Evolutionary conservation across 2,797 vertebrate species (phyloP).

Genomic region (Miichthys miiuy): DNA sequence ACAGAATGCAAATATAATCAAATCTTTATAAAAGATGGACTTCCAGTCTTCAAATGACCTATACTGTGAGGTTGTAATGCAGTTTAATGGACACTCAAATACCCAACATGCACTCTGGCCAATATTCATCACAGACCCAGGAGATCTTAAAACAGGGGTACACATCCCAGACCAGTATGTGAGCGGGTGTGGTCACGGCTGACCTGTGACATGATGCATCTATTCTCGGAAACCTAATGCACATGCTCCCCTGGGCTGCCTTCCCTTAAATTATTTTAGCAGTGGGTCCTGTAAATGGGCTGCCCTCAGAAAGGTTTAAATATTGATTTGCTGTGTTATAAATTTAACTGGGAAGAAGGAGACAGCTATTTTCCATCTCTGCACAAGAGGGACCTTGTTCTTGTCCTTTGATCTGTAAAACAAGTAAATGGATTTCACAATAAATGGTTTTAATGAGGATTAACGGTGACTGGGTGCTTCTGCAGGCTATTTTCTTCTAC

Average conservation of each 20-base stretch:
- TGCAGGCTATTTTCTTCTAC: constrained; percentile 9
- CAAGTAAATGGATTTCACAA: constrained; percentile 30
- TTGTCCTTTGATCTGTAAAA: constrained; percentile 24
- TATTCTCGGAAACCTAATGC: constrained; percentile 75
- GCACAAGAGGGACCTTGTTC: constrained; percentile 4
- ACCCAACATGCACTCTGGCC: neutral
- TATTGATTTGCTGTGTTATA: constrained; percentile 64
- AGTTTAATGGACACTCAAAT: constrained; percentile 7
- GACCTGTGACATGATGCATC: constrained; percentile 60
- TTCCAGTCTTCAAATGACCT: neutral
- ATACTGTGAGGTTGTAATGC: neutral
- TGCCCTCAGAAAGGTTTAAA: constrained; percentile 53
- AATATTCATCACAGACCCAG: constrained; percentile 4
- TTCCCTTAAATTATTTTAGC: constrained; percentile 61
- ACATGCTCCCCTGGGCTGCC: constrained; percentile 48
- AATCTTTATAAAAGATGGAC: neutral
- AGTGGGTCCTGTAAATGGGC: constrained; percentile 62
- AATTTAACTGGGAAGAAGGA: constrained; percentile 23
- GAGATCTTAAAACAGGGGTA: constrained; percentile 7
- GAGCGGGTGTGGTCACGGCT: constrained; percentile 43
- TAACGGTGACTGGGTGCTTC: neutral
- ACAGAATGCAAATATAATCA: neutral
- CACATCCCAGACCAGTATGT: constrained; percentile 30
- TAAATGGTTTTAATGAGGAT: constrained; percentile 34
- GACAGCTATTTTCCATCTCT: constrained; percentile 32